These are phyloP conservation scores for Cephus rjabovi DNA, from an alignment of 2,888 invertebrate genomes.

Conservation along the genomic window DNA sequence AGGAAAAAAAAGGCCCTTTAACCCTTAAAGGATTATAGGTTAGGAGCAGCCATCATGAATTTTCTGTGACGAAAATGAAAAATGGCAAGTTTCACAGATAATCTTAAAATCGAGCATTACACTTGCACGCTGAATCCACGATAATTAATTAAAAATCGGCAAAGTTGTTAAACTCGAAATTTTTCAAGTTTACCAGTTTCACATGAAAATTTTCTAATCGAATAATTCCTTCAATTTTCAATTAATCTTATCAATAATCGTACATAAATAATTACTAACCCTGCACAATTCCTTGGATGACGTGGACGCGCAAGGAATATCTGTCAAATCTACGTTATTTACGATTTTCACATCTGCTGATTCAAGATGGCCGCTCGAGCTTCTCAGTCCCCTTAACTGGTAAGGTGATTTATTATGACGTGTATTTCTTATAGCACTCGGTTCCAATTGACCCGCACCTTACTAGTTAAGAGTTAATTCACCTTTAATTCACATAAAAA, in stretches of 20 bases:
- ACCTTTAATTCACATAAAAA: not conserved
- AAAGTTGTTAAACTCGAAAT: not conserved
- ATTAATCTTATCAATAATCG: not conserved
- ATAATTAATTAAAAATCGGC: not conserved
- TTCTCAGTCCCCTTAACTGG: not conserved
- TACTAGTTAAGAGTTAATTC: not conserved
- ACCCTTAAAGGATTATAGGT: not conserved
- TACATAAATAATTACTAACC: not conserved
- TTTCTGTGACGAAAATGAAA: not conserved
- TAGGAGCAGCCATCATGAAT: not conserved
- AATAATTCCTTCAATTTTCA: not conserved
- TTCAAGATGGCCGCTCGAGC: not conserved
- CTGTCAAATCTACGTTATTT: not conserved
- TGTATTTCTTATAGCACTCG: not conserved
- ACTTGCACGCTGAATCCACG: no score
- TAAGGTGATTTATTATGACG: not conserved
- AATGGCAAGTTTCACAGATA: not conserved
- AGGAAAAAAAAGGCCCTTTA: not conserved
- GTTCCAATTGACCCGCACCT: not conserved
- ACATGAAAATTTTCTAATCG: not conserved
- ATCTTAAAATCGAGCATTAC: not conserved
- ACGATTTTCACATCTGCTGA: not conserved
- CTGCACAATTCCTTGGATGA: not conserved
- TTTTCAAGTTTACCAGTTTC: not conserved
- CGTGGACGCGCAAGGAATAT: not conserved